Conservation (phyloP, 1,140 invertebrate genomes). For the Phocides pigmalion region DNA sequence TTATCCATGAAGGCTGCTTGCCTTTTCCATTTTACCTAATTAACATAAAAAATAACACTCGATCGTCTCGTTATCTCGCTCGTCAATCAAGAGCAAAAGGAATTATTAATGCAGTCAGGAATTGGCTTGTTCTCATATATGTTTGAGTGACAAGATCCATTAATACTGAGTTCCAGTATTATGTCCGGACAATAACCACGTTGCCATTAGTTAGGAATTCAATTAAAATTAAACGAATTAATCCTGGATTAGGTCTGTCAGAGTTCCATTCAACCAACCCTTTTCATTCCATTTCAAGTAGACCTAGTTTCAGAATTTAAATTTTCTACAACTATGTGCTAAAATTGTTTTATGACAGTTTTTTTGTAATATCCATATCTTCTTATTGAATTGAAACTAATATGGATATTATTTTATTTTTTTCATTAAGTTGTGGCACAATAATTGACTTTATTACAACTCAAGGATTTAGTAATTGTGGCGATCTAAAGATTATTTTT, state of each 20-base stretch:
- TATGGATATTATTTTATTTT: too few relatives aligned
- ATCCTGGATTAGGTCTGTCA: not conserved
- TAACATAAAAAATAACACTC: not conserved
- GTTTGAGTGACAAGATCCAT: not conserved
- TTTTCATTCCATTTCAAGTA: not conserved
- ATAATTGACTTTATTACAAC: too few relatives aligned
- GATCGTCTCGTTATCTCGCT: not conserved
- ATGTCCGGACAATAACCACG: not conserved
- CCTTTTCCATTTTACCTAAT: too few relatives aligned
- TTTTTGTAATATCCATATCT: too few relatives aligned
- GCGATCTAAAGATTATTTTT: too few relatives aligned
- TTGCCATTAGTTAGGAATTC: not conserved
- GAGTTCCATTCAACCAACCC: not conserved
- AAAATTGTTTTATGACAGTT: not conserved
- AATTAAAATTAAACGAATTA: constrained; percentile 7
- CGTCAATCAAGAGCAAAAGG: not conserved
- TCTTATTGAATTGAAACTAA: too few relatives aligned
- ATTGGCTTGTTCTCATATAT: not conserved
- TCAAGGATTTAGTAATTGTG: too few relatives aligned
- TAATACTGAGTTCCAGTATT: not conserved
- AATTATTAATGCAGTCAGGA: not conserved
- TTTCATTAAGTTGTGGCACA: too few relatives aligned
- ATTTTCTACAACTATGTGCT: not conserved
- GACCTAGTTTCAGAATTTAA: not conserved
- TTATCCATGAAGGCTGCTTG: too few relatives aligned